Conservation (phyloP, 23 tunicate species). For the Diplosoma virens region DNA sequence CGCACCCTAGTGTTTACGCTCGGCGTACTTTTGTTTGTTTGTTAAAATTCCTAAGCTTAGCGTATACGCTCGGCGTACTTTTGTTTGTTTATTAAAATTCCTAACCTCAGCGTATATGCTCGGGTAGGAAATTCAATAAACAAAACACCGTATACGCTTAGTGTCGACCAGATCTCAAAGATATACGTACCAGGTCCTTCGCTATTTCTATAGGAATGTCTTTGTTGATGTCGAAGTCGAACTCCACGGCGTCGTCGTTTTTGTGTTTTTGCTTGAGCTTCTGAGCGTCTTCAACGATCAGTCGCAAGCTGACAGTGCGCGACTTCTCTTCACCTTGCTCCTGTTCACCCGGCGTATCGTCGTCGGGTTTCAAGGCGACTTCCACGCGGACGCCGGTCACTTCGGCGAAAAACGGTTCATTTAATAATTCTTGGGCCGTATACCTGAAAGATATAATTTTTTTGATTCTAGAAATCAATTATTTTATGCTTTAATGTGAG, state of each 20-base stretch:
- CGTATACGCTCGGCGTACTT: too few relatives aligned
- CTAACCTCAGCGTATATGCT: too few relatives aligned
- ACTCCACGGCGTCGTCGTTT: constrained; percentile 87
- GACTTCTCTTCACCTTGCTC: constrained; percentile 36
- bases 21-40: too few relatives aligned
- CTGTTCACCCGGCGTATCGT: constrained; percentile 13
- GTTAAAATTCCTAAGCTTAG: too few relatives aligned
- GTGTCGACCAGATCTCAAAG: too few relatives aligned
- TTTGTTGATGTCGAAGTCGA: constrained; percentile 77
- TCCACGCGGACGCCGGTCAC: constrained; percentile 75
- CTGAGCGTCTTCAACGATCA: constrained; percentile 82
- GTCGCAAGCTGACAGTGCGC: constrained; percentile 54
- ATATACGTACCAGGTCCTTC: constrained; percentile 90
- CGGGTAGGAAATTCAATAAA: too few relatives aligned
- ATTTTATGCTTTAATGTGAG: background rate
- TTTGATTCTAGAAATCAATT: background rate
- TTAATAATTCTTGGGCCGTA: constrained; percentile 80
- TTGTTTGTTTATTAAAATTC: too few relatives aligned
- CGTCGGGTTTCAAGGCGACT: constrained; percentile 38
- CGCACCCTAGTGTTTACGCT: too few relatives aligned
- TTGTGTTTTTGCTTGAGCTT: constrained; percentile 81
- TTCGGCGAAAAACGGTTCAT: constrained; percentile 80
- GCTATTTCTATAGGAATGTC: constrained; percentile 95
- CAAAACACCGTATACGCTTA: too few relatives aligned
- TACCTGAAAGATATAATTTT: constrained; percentile 33